A percentile compares a stretch with the other conserved stretches of the same genome.
phyloP scores from a whole-genome alignment of 2,113 vertebrate species.

The Clupea harengus region DNA sequence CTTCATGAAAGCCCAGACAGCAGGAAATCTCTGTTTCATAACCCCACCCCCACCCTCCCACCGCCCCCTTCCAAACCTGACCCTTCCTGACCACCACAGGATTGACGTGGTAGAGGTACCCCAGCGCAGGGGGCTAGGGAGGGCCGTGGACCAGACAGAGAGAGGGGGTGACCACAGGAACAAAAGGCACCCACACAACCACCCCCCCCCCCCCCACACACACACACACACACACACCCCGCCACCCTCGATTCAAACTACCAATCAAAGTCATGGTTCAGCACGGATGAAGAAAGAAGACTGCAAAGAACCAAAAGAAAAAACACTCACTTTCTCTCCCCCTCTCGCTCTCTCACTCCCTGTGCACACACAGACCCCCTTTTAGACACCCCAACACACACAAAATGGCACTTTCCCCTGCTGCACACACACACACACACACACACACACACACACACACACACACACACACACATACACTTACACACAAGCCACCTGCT shows the following conservation, averaged over 20 bases:
- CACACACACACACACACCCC: no score
- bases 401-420: conserved; percentile 43
- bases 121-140: conserved; percentile 48
- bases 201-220: no score
- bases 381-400: conserved; percentile 29
- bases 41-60: background rate
- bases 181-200: conserved; percentile 54
- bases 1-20: conserved; percentile 61
- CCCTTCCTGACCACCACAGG: conserved; percentile 59
- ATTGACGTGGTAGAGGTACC: conserved; percentile 49
- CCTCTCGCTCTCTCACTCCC: background rate
- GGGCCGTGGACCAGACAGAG: conserved; percentile 40
- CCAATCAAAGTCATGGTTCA: conserved; percentile 61
- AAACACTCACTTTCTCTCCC: conserved; percentile 16
- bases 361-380: background rate
- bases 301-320: background rate
- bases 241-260: conserved; percentile 68
- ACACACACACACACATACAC: conserved; percentile 10
- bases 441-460: background rate
- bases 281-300: conserved; percentile 23
- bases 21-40: conserved; percentile 54
- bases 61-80: no score
- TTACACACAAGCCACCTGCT: background rate
- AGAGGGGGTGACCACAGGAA: conserved; percentile 51
- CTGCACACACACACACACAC: conserved; percentile 27